Evolutionary conservation across 1,140 invertebrate species (phyloP).

Genomic region (Drosophila tani): DNA sequence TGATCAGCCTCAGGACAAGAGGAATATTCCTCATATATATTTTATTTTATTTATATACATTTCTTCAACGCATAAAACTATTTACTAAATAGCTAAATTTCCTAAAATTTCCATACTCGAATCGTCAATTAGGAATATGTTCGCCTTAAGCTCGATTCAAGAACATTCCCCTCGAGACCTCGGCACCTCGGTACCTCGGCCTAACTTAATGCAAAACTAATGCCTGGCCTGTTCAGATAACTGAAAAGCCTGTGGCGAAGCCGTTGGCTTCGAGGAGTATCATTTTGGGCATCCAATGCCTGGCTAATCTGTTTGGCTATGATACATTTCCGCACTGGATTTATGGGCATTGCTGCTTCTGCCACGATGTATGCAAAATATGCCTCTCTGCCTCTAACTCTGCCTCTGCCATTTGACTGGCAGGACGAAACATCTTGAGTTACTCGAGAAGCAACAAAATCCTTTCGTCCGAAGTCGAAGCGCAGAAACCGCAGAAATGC

Average conservation of each 20-base stretch:
- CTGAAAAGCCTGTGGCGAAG: constrained; percentile 7
- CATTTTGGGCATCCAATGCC: constrained; percentile 25
- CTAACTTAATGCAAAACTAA: constrained; percentile 32
- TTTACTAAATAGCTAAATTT: background rate
- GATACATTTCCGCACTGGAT: constrained; percentile 43
- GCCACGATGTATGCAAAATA: constrained; percentile 46
- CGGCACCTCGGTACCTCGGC: background rate
- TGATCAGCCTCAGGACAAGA: background rate
- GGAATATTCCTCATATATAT: background rate
- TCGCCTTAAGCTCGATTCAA: background rate
- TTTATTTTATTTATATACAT: background rate
- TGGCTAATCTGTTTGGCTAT: constrained; percentile 19
- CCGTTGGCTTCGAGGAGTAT: constrained; percentile 36
- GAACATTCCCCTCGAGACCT: background rate
- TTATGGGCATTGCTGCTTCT: constrained; percentile 32
- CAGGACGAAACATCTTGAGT: constrained; percentile 55
- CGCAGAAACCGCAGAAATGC: constrained; percentile 72
- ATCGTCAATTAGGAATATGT: background rate
- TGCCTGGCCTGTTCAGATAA: constrained; percentile 6
- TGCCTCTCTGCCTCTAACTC: constrained; percentile 20
- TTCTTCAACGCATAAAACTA: background rate
- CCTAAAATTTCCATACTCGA: background rate
- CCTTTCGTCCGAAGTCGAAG: constrained; percentile 21
- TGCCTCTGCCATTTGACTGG: constrained; percentile 18
- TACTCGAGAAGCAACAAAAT: constrained; percentile 44